Percentiles rank a stretch among this genome's conserved stretches.
Conservation (phyloP, 2,797 vertebrate species). For the Bradypodion pumilum region DNA sequence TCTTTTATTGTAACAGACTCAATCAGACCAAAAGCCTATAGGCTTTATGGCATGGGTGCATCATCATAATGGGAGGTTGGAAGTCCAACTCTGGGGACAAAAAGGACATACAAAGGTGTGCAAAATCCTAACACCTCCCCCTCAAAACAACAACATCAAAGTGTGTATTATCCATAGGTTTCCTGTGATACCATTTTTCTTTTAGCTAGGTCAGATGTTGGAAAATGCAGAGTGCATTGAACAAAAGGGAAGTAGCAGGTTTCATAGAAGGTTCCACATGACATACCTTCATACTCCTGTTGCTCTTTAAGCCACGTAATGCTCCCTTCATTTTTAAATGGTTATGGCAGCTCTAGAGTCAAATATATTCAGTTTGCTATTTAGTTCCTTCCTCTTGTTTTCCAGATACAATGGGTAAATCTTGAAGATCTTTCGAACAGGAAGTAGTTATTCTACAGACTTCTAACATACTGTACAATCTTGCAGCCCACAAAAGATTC, state of each 20-base stretch:
- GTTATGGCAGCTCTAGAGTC: not conserved
- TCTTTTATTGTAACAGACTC: not conserved
- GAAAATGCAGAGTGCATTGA: not conserved
- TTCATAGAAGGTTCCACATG: not conserved
- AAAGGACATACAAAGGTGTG: not conserved
- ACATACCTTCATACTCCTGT: not conserved
- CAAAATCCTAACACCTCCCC: not conserved
- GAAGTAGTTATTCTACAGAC: constrained; percentile 2
- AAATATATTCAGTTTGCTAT: constrained; percentile 5
- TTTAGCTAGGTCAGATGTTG: not conserved
- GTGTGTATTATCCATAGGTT: not conserved
- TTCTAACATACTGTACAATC: not conserved
- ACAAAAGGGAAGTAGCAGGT: not conserved
- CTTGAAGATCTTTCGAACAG: constrained; percentile 23
- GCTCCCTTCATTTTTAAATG: not conserved
- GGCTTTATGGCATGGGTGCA: too few species aligned
- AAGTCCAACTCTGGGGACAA: not conserved
- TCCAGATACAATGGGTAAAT: constrained; percentile 27
- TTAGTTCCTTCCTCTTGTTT: constrained; percentile 28
- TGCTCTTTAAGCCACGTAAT: not conserved
- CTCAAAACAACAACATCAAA: too few species aligned
- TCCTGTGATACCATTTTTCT: not conserved
- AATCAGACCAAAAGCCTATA: not conserved
- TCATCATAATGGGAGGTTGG: too few species aligned
- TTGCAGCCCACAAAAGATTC: constrained; percentile 7